Percentiles rank a stretch among this genome's conserved stretches.
Conservation (phyloP, 2,797 vertebrate species). For the Cyclopterus lumpus region DNA sequence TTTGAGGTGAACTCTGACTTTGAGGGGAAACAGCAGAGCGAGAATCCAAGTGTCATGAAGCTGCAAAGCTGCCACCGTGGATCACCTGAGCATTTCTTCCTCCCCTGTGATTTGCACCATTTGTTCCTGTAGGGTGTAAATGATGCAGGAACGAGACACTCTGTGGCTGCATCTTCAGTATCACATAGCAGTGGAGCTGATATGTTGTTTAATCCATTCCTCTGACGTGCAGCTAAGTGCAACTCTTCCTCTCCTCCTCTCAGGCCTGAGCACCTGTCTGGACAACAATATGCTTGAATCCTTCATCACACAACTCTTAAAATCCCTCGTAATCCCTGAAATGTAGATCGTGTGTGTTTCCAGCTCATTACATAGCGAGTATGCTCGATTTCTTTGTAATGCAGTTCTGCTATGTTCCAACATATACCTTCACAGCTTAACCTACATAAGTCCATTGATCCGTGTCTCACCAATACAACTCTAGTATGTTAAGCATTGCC, state of each 20-base stretch:
- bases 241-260: conserved; percentile 43
- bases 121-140: conserved; percentile 28
- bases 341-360: conserved; percentile 69
- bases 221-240: conserved; percentile 57
- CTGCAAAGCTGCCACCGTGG: conserved; percentile 23
- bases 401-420: conserved; percentile 61
- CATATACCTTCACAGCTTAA: conserved; percentile 78
- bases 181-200: conserved; percentile 33
- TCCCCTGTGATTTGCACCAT: conserved; percentile 24
- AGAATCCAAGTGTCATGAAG: conserved; percentile 15
- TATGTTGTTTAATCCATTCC: conserved; percentile 63
- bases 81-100: conserved; percentile 23
- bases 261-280: conserved; percentile 73
- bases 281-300: conserved; percentile 75
- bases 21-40: background rate
- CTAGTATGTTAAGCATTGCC: conserved; percentile 74
- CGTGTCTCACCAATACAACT: conserved; percentile 73
- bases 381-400: conserved; percentile 71
- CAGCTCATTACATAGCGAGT: conserved; percentile 64
- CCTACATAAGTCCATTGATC: conserved; percentile 78
- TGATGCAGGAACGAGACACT: conserved; percentile 15
- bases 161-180: conserved; percentile 23
- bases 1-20: background rate
- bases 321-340: conserved; percentile 78
- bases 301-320: conserved; percentile 74